Conservation (phyloP, 2,113 vertebrate species). For the Fregata magnificens region DNA sequence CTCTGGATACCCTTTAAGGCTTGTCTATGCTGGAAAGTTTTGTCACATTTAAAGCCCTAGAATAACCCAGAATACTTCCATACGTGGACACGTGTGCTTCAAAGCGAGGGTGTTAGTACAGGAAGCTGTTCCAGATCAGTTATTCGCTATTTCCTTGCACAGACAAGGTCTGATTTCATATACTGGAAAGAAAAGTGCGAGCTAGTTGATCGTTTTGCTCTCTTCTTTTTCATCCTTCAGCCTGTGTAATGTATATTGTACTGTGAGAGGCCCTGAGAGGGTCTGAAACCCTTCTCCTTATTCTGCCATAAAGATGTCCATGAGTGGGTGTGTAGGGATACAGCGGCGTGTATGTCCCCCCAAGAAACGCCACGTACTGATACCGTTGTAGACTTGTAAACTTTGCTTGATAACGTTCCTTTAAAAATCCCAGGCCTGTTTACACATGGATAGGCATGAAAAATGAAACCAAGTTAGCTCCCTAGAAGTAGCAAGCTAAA, state of each 20-base stretch:
- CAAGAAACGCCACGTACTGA: accelerated
- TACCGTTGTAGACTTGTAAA: neutral
- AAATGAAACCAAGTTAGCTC: neutral
- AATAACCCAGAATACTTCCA: neutral
- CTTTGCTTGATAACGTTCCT: neutral
- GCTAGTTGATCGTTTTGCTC: neutral
- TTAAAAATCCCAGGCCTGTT: neutral
- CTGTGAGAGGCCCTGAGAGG: neutral
- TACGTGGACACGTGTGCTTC: neutral
- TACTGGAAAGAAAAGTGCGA: neutral
- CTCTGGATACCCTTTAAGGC: neutral
- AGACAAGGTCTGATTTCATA: neutral
- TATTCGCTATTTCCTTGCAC: accelerated
- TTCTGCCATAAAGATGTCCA: neutral
- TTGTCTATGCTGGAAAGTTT: neutral
- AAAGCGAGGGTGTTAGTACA: neutral
- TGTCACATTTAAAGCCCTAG: neutral
- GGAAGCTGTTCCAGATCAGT: neutral
- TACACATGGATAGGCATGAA: neutral
- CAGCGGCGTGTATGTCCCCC: neutral
- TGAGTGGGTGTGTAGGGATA: neutral
- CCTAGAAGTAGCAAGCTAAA: neutral
- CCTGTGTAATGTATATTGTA: neutral
- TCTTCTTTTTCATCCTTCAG: neutral
- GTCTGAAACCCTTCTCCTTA: neutral